phyloP scores from a whole-genome alignment of 2,888 invertebrate genomes.

The Calliopum simillimum region DNA sequence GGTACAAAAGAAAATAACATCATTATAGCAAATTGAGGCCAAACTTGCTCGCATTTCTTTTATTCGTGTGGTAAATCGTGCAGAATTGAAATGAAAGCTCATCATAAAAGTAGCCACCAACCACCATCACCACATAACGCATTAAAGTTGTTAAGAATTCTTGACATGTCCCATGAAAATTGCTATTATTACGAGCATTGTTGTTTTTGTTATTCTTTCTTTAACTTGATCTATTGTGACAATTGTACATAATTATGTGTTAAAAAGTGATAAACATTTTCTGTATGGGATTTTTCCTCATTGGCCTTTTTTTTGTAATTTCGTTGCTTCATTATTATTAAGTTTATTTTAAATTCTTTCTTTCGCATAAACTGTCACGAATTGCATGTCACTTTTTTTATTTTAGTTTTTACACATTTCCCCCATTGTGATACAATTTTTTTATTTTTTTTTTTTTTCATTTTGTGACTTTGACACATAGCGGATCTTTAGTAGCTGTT shows the following conservation, averaged over 20 bases:
- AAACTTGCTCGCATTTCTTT: neutral
- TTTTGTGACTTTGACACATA: too few relatives aligned
- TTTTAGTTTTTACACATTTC: neutral
- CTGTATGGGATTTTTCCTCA: neutral
- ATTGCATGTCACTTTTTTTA: constrained; percentile 31
- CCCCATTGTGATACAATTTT: neutral
- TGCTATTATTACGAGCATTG: too few relatives aligned
- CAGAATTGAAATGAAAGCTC: too few relatives aligned
- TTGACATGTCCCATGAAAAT: neutral
- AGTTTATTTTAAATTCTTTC: constrained; percentile 8
- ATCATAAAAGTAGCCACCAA: neutral
- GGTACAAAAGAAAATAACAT: too few relatives aligned
- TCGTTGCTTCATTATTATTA: neutral
- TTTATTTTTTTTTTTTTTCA: neutral
- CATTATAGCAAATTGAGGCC: constrained; percentile 15
- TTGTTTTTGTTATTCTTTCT: too few relatives aligned
- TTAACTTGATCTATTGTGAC: constrained; percentile 21
- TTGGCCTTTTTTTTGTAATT: neutral
- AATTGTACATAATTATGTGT: constrained; percentile 17
- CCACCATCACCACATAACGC: neutral
- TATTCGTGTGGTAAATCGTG: neutral
- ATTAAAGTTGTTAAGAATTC: constrained; percentile 3
- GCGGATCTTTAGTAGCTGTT: too few relatives aligned
- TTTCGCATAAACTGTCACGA: constrained; percentile 31
- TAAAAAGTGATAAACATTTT: constrained; percentile 20